Percentiles rank a stretch among this genome's conserved stretches.
These are phyloP conservation scores for Conomelus anceps DNA, from an alignment of 2,888 invertebrate genomes.

Conservation along the genomic window DNA sequence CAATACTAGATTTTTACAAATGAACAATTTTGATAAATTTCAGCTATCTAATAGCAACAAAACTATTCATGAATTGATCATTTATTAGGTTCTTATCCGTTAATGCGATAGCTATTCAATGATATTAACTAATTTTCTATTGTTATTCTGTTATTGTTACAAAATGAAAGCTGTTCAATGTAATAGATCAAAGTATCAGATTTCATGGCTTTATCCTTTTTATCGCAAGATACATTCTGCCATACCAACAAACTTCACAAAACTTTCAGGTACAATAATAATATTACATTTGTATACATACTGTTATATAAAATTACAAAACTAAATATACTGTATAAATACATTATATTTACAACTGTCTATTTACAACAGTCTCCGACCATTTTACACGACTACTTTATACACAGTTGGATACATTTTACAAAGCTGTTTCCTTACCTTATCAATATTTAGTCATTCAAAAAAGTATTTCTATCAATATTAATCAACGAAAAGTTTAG, in stretches of 20 bases:
- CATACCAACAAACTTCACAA: not conserved
- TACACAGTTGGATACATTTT: not conserved
- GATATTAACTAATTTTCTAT: not conserved
- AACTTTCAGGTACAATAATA: conserved; percentile 6
- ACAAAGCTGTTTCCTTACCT: not conserved
- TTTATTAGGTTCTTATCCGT: not conserved
- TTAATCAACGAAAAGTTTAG: not conserved
- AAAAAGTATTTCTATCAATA: no score
- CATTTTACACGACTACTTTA: not conserved
- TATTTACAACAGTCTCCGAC: not conserved
- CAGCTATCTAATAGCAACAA: not conserved
- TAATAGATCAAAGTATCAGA: not conserved
- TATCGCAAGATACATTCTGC: no score
- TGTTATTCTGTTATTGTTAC: not conserved
- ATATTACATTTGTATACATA: not conserved
- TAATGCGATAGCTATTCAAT: not conserved
- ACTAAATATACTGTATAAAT: conserved; percentile 2
- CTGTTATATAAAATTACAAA: conserved; percentile 6
- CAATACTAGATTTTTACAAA: not conserved
- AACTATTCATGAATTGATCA: not conserved
- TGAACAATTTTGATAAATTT: not conserved
- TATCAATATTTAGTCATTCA: no score
- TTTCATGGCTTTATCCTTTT: not conserved
- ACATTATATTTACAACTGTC: not conserved
- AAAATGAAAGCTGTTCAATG: not conserved